Evolutionary conservation across 1,140 invertebrate genomes (phyloP), one percentile per base, ranked within the genome.

Genomic region (Calephelis nemesis): DNA sequence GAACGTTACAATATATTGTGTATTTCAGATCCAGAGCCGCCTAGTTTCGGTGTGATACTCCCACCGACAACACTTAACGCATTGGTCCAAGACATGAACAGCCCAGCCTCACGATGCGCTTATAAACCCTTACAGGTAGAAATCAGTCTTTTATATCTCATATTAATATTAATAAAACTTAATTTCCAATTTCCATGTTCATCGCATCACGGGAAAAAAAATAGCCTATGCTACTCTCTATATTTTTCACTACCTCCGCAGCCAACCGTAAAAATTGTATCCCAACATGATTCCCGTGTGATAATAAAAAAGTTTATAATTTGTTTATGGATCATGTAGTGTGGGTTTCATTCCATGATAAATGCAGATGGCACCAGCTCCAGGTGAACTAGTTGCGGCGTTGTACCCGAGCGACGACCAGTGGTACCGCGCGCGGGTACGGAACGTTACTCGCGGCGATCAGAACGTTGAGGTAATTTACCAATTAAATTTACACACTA

Each of bases 371-470:
- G 64, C 71, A 0, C 87, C 85, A 0, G 83, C 92, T 4, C 87
- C 87, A 0, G 93, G 93, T 12, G 88, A 85, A 40, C 74, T 94
- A 48, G 93, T 94, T 62, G 94, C 93, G 0, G 94, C 93, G 4
- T 76, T 93, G 70, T 95, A 93, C 76, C 87, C 93, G 0, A 91
- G 92, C 19, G 94, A 94, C 76, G 87, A 88, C 39, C 82, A 85
- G 64, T 95, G 94, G 94, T 95, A 95, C 75, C 87, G 94, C 62
- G 94, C 93, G 0, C 79, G 92, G 47, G 92, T 94, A 42, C 60
- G 93, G 9, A 87, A 89, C 40, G 82, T 90, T 13, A 88, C 87
- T 2, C 63, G 76, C 0, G 70, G 74, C 0, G 82, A 88, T 45
- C 84, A 88, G 64, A 83, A 74, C 42, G 77, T 90, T 10, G 79